Evolutionary conservation across 2,113 vertebrate genomes (phyloP).

Genomic region (Calidris pugnax): DNA sequence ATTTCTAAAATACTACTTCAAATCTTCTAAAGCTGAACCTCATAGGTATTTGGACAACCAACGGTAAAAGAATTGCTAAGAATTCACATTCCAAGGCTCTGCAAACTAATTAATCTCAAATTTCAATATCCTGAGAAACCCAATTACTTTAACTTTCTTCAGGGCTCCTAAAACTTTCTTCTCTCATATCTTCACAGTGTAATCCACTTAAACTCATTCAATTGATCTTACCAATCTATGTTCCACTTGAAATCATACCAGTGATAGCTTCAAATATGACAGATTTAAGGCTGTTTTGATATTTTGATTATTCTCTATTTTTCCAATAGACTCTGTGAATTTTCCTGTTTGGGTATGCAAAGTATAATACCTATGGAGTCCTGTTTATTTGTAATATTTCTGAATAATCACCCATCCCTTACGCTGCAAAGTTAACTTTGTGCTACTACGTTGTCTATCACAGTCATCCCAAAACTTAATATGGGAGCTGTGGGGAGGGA

Average conservation of each 20-base stretch:
- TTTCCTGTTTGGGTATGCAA: not conserved
- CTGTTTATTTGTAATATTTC: rapidly evolving
- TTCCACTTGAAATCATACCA: not conserved
- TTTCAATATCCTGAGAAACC: not conserved
- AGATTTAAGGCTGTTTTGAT: not conserved
- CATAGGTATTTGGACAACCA: not conserved
- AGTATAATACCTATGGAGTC: not conserved
- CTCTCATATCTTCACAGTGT: not conserved
- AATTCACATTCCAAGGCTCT: not conserved
- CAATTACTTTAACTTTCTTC: not conserved
- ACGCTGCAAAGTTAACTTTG: not conserved
- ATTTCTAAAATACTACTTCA: not conserved
- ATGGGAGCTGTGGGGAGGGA: not conserved
- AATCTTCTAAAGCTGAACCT: not conserved
- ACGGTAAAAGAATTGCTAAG: not conserved
- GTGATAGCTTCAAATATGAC: not conserved
- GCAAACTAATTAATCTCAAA: not conserved
- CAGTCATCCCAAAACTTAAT: not conserved
- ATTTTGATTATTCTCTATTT: not conserved
- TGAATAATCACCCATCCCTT: not conserved
- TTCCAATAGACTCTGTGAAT: not conserved
- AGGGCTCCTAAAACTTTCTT: not conserved
- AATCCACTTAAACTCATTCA: not conserved
- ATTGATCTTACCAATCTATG: not conserved
- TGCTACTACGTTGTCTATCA: not conserved